Conservation (phyloP, 2,113 vertebrate species). For the Ceuthmochares aereus region DNA sequence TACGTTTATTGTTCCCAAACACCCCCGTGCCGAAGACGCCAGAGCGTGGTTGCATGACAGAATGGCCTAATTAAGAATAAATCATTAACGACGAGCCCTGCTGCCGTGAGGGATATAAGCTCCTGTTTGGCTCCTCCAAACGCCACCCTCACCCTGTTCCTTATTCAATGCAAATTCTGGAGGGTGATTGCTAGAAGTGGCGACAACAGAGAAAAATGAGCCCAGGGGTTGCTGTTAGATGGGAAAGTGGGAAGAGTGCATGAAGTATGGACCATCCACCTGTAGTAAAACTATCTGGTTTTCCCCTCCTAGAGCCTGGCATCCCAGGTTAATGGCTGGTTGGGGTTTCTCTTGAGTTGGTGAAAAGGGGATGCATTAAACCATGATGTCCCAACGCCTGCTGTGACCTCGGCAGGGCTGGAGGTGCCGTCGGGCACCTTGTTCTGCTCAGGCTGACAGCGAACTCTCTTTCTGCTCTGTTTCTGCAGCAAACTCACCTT, state of each 20-base stretch:
- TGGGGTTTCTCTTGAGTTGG: fast-evolving
- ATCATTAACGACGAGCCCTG: neutral
- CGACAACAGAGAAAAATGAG: neutral
- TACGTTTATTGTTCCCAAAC: fast-evolving
- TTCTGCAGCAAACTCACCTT: neutral
- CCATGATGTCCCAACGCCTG: fast-evolving
- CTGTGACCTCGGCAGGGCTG: neutral
- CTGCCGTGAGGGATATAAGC: neutral
- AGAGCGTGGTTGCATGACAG: neutral
- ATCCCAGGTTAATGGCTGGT: fast-evolving
- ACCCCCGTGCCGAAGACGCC: neutral
- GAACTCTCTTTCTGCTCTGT: neutral
- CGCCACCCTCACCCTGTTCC: fast-evolving
- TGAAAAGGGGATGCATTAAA: neutral
- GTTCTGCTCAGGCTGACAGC: neutral
- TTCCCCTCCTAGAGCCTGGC: neutral
- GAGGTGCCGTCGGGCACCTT: neutral
- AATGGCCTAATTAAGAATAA: neutral
- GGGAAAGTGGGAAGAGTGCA: neutral
- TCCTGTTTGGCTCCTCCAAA: neutral
- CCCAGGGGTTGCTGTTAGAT: neutral
- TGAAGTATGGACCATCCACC: neutral
- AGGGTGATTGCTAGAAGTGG: neutral
- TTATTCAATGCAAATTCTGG: neutral
- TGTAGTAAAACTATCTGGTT: neutral